Conservation (phyloP, 2,888 invertebrate species). For the Cloeon dipterum region DNA sequence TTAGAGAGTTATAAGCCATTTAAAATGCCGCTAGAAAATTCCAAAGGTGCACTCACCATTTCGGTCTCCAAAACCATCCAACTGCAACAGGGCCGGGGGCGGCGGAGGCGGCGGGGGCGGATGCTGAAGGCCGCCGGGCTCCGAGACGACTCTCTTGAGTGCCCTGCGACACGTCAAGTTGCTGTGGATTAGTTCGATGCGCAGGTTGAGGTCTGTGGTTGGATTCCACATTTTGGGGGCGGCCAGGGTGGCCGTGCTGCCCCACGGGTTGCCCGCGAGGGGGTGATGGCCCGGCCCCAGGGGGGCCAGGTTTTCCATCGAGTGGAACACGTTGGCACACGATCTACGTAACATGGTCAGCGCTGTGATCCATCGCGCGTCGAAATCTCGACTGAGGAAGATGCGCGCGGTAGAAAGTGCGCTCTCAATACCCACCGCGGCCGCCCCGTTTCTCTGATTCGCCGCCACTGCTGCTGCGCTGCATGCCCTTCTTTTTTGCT, state of each 20-base stretch:
- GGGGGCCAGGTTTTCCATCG: background rate
- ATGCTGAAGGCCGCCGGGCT: slow-evolving; percentile 24
- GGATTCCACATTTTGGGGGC: background rate
- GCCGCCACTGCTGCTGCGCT: too few relatives aligned
- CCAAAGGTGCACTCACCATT: too few relatives aligned
- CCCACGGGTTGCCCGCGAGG: too few relatives aligned
- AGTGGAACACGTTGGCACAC: background rate
- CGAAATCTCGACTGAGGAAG: background rate
- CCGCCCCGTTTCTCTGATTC: background rate
- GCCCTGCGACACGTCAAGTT: slow-evolving; percentile 13
- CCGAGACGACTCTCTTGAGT: slow-evolving; percentile 31
- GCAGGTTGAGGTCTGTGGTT: background rate
- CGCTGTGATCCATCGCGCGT: background rate
- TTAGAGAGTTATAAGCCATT: too few relatives aligned
- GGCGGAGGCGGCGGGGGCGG: slow-evolving; percentile 50
- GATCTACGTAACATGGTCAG: background rate
- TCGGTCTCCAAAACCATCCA: too few relatives aligned
- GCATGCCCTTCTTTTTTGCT: background rate
- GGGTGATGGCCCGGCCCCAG: too few relatives aligned
- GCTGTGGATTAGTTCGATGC: background rate
- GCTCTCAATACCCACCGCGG: background rate
- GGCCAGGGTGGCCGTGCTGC: background rate
- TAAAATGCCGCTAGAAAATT: too few relatives aligned
- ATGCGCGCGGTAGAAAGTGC: background rate
- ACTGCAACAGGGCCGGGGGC: slow-evolving; percentile 16